Evolutionary conservation across 1,140 invertebrate species (phyloP).

Genomic region (Drosophila malerkotliana): DNA sequence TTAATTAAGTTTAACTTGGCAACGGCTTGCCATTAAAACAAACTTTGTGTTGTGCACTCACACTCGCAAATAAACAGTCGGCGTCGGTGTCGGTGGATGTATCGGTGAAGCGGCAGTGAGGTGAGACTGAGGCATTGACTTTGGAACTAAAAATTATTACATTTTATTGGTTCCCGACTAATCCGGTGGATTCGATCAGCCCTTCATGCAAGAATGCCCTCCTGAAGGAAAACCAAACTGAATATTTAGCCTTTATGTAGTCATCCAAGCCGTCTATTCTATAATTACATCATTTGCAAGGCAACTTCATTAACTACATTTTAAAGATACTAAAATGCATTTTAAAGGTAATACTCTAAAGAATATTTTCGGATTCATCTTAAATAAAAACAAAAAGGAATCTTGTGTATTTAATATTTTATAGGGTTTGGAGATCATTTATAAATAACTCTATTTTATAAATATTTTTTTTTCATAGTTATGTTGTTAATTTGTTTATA

Average conservation of each 20-base stretch:
- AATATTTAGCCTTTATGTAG: background rate
- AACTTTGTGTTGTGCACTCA: background rate
- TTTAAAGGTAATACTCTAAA: no score
- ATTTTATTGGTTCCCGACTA: slow-evolving; percentile 7
- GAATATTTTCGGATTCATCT: no score
- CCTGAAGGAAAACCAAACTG: slow-evolving; percentile 48
- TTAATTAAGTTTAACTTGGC: slow-evolving; percentile 57
- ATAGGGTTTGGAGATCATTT: no score
- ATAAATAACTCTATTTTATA: no score
- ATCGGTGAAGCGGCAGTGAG: slow-evolving; percentile 29
- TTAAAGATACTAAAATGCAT: background rate
- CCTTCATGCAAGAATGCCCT: slow-evolving; percentile 75
- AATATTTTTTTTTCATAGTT: no score
- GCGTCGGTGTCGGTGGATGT: slow-evolving; percentile 19
- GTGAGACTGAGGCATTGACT: slow-evolving; percentile 61
- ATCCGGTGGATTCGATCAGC: slow-evolving; percentile 20
- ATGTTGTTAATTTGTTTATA: background rate
- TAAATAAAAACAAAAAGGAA: no score
- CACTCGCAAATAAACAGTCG: background rate
- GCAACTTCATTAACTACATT: slow-evolving; percentile 1
- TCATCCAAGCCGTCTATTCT: background rate
- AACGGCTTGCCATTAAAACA: slow-evolving; percentile 20
- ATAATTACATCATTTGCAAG: slow-evolving; percentile 22
- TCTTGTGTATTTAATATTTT: no score
- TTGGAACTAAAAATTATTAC: slow-evolving; percentile 61